Conservation (phyloP, 2,888 invertebrate genomes). For the Glaucopsyche alexis region DNA sequence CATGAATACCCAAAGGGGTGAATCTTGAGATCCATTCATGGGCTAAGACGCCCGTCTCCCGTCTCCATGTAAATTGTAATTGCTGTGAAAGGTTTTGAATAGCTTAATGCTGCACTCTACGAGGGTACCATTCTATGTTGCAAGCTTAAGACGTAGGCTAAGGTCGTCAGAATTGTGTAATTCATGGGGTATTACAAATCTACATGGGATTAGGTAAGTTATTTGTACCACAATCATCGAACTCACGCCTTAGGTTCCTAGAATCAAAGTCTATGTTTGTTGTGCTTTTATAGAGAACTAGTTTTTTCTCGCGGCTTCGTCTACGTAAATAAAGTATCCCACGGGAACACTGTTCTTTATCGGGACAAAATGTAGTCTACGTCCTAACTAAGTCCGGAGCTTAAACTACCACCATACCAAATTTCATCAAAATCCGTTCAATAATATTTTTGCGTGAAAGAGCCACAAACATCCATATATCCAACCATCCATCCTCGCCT, state of each 20-base stretch:
- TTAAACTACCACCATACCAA: too few species aligned
- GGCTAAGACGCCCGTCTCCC: conserved; percentile 53
- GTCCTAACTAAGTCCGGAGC: too few species aligned
- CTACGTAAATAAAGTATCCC: too few species aligned
- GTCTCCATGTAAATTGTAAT: conserved; percentile 49
- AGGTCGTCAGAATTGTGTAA: not conserved
- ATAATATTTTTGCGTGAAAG: too few species aligned
- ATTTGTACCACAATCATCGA: not conserved
- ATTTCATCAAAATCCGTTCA: too few species aligned
- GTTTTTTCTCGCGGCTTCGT: too few species aligned
- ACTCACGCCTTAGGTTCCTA: not conserved
- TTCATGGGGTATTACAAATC: not conserved
- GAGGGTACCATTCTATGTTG: not conserved
- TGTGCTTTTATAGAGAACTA: not conserved
- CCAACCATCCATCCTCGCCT: too few species aligned
- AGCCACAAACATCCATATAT: too few species aligned
- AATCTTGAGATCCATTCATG: conserved; percentile 72
- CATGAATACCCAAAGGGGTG: conserved; percentile 71
- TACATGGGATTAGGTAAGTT: not conserved
- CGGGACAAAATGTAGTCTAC: too few species aligned
- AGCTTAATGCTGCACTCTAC: conserved; percentile 29
- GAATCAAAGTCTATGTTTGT: not conserved
- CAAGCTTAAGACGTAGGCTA: conserved; percentile 19
- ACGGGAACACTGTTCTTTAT: too few species aligned
- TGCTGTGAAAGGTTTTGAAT: conserved; percentile 47